Percentiles rank a stretch among this genome's conserved stretches.
Conservation (phyloP, 2,113 vertebrate genomes). For the Fulica atra region DNA sequence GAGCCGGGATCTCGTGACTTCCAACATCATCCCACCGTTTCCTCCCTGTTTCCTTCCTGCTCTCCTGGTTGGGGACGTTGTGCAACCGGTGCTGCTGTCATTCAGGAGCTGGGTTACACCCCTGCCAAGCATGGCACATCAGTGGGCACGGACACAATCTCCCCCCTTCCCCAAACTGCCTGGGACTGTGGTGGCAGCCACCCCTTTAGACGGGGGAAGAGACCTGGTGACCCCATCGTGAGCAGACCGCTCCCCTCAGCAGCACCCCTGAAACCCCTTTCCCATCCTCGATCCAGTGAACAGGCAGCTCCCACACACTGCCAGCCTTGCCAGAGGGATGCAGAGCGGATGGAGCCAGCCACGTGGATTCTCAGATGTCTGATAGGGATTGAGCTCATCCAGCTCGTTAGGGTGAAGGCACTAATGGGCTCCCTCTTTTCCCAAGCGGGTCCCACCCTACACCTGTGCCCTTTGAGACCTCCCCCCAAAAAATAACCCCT, state of each 20-base stretch:
- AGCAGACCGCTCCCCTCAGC: not conserved
- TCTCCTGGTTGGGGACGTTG: not conserved
- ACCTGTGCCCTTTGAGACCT: not conserved
- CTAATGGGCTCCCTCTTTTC: not conserved
- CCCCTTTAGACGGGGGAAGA: not conserved
- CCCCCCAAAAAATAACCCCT: too few species aligned
- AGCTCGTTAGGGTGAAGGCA: not conserved
- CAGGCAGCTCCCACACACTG: too few species aligned
- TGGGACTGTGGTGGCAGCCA: rapidly evolving
- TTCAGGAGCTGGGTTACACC: rapidly evolving
- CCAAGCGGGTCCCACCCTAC: not conserved
- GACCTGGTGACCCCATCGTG: rapidly evolving
- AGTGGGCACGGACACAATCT: rapidly evolving
- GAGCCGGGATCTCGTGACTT: not conserved
- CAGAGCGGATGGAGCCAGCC: not conserved
- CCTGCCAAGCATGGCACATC: rapidly evolving
- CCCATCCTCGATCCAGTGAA: too few species aligned
- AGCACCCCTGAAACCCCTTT: not conserved
- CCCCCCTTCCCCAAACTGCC: rapidly evolving
- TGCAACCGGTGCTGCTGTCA: not conserved
- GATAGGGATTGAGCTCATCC: not conserved
- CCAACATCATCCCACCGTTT: too few species aligned
- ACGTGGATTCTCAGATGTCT: not conserved
- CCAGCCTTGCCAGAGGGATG: not conserved
- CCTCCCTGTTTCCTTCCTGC: too few species aligned